Evolutionary conservation across 1,140 invertebrate species (phyloP).

Genomic region (Cepaea nemoralis): DNA sequence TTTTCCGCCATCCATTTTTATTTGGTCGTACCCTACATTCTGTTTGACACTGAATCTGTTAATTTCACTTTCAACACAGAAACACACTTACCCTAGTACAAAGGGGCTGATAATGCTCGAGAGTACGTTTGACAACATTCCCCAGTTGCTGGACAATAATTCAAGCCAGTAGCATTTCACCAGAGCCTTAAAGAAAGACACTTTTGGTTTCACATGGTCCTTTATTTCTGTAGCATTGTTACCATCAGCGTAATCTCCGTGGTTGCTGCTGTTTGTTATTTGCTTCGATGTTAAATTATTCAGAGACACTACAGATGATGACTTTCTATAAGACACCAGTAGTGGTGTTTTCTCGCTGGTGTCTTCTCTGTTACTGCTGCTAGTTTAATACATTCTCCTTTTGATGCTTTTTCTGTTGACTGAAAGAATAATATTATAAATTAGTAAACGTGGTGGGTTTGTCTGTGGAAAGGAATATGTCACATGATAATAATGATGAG

Average conservation of each 20-base stretch:
- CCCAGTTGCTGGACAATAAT: conserved; percentile 50
- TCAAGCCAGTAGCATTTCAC: conserved; percentile 51
- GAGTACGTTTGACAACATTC: conserved; percentile 58
- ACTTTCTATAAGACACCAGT: conserved; percentile 1
- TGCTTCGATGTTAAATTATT: conserved; percentile 37
- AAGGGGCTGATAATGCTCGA: conserved; percentile 57
- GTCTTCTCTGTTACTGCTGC: not conserved
- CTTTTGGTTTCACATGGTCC: conserved; percentile 44
- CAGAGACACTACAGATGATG: conserved; percentile 23
- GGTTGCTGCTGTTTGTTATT: not conserved
- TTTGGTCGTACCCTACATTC: too few species aligned
- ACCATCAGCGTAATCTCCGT: too few species aligned
- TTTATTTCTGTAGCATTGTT: conserved; percentile 18
- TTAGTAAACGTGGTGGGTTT: not conserved
- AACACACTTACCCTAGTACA: conserved; percentile 53
- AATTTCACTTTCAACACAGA: too few species aligned
- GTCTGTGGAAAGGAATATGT: not conserved
- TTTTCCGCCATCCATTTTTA: too few species aligned
- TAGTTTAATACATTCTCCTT: not conserved
- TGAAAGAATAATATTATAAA: not conserved
- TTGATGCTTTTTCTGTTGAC: not conserved
- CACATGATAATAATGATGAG: not conserved
- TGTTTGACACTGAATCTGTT: too few species aligned
- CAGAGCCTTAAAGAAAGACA: conserved; percentile 57
- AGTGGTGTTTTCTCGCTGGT: not conserved